Base-by-base conservation (phyloP, 2,113 vertebrate species). In the Serinus canaria region DNA sequence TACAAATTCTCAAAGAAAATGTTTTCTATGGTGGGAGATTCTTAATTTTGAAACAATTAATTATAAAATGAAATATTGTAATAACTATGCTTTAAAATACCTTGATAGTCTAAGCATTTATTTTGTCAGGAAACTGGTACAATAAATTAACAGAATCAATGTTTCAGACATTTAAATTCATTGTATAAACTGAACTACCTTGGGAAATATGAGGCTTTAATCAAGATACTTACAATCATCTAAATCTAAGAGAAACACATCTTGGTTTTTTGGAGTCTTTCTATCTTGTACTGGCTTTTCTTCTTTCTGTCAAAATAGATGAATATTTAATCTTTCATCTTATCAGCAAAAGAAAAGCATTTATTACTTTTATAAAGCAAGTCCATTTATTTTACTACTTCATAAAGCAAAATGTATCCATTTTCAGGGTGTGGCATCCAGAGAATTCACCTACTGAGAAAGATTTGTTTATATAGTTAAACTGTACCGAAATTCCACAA, bases 171-270 rank as follows among this genome's bases (percentile, higher is more conserved):
- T 56, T 78, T 25, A 73, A 89, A 91, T 56, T 90, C 35, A 83
- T 5, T 87, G 27, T 76, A 92, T 46, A 62, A 90, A 82, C 8
- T 9, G 30, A 88, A 89, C 6, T 3, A 4, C 7, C 24, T 75
- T 31, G 10, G 24, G 25, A 75, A 94, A 95, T 89, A 83, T 6
- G 1, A 94, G 10, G 7, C 31, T 79, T 91, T 60, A 94, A 74
- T 59, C 52, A 76, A 31, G 63, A 94, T 97, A 99, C 99, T 99
- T 97, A 99, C 99, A 99, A 94, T 99, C 98, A 93, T 99, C 98
- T 56, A 99, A 97, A 97, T 99, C 99, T 97, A 99, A 96, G 67
- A 99, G 98, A 56, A 98, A 99, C 16, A 98, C 67, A 4, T 99
- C 98, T 86, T 98, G 97, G 60, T 97, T 97, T 91, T 94, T 83